Conservation (phyloP, 2,797 vertebrate genomes). For the Clarias platycephalus region DNA sequence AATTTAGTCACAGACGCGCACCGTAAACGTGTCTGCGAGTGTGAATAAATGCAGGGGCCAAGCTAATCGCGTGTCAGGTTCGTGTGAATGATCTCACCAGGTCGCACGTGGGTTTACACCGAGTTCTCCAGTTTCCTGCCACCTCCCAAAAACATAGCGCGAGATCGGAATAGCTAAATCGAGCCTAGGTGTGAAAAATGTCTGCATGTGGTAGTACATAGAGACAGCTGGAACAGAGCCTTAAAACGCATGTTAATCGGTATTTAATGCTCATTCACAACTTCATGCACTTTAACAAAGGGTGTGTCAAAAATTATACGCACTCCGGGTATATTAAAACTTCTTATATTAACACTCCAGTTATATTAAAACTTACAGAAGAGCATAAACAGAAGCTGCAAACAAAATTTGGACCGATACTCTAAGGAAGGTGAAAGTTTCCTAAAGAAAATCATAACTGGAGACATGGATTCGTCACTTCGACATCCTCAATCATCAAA, state of each 20-base stretch:
- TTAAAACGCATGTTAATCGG: neutral
- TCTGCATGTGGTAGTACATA: neutral
- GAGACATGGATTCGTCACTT: too few relatives aligned
- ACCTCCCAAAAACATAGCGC: neutral
- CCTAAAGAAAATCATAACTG: too few relatives aligned
- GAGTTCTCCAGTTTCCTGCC: neutral
- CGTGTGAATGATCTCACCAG: slow-evolving; percentile 1
- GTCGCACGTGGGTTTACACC: neutral
- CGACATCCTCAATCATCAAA: too few relatives aligned
- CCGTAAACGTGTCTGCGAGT: slow-evolving; percentile 22
- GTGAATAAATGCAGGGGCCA: neutral
- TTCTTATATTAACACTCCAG: too few relatives aligned
- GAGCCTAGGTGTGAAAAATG: neutral
- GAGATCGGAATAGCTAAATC: neutral
- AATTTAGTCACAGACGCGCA: slow-evolving; percentile 37
- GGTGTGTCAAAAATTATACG: too few relatives aligned
- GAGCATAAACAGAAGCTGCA: too few relatives aligned
- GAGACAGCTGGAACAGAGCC: neutral
- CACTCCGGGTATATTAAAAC: too few relatives aligned
- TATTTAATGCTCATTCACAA: neutral
- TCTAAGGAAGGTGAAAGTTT: too few relatives aligned
- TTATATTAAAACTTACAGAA: too few relatives aligned
- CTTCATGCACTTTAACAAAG: neutral
- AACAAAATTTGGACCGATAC: too few relatives aligned
- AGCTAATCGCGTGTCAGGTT: neutral